phyloP scores from a whole-genome alignment of 2,797 vertebrate genomes.

The Ctenopoma multispine region DNA sequence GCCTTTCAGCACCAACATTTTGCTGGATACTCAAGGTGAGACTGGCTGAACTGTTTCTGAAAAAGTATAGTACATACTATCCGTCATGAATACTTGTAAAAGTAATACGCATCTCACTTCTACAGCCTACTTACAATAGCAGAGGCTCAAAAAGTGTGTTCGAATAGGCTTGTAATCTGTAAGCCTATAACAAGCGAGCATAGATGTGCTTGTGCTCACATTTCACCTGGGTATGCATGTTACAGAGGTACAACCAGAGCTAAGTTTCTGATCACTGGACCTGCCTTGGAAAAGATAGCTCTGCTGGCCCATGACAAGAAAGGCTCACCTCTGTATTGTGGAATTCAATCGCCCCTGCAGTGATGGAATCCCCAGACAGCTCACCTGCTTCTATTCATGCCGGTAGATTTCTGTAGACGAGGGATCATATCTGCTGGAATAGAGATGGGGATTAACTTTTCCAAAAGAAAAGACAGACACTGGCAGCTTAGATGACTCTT shows the following conservation, averaged over 20 bases:
- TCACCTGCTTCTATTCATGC: conserved; percentile 84
- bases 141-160: conserved; percentile 19
- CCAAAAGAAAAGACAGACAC: conserved; percentile 78
- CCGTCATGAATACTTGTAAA: conserved; percentile 33
- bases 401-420: conserved; percentile 69
- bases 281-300: conserved; percentile 55
- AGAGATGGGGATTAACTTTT: conserved; percentile 77
- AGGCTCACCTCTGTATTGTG: conserved; percentile 62
- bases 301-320: conserved; percentile 40
- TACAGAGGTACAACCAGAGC: conserved; percentile 47
- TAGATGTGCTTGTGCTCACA: conserved; percentile 53
- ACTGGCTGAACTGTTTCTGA: conserved; percentile 4
- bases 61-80: conserved; percentile 21
- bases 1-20: background rate
- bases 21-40: conserved; percentile 1
- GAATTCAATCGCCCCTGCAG: conserved; percentile 75
- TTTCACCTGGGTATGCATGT: conserved; percentile 58
- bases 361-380: conserved; percentile 73
- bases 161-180: conserved; percentile 51
- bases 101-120: background rate
- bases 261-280: conserved; percentile 60
- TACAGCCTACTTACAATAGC: conserved; percentile 20
- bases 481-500: conserved; percentile 80
- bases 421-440: conserved; percentile 75
- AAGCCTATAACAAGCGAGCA: conserved; percentile 33